Base-by-base conservation (phyloP, 1,140 invertebrate genomes). In the Lucilia sericata region DNA sequence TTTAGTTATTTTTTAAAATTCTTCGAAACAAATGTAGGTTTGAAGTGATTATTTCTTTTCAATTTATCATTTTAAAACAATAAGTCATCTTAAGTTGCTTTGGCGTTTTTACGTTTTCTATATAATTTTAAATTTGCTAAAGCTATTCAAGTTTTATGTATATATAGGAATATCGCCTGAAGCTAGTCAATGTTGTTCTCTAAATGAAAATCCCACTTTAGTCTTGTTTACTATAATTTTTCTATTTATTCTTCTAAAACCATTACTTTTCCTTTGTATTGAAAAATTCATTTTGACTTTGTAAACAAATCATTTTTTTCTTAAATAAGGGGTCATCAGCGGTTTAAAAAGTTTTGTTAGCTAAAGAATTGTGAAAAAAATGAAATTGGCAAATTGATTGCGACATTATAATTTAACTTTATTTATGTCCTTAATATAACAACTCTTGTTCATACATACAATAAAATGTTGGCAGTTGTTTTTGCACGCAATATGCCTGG, bases 311-410 rank as follows among this genome's bases (percentile, higher is more conserved):
- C 13, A 17, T 55, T 55, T 55, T n/a, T 17, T 55, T 55, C 42
- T 14, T 55, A 17, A 13, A 55, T 55, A n/a, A 5, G 51, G 51
- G 51, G 51, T 55, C 51, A 55, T 14, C 51, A 55, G 17, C 51
- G 17, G 17, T 17, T 55, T 55, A 55, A 55, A 42, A 70, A 70
- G 19, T 21, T 70, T 70, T 70, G 10, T 5, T 49, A 49, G 13
- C 49, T 49, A 49, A 65, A 65, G 60, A 65, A 65, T n/a, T n/a
- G 60, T 17, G 4, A 17, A 19, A 14, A 65, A 49, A 17, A 65
- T 2, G 7, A 70, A 70, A 70, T 70, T 70, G 21, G 65, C 65
- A 70, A 70, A 70, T 70, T 70, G 65, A 70, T 70, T 70, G 65
- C 65, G 65, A 70, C 65, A 70, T 4, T 70, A 21, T 70, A 70